Evolutionary conservation across 1,140 invertebrate genomes (phyloP).

Genomic region (Grapholita molesta): DNA sequence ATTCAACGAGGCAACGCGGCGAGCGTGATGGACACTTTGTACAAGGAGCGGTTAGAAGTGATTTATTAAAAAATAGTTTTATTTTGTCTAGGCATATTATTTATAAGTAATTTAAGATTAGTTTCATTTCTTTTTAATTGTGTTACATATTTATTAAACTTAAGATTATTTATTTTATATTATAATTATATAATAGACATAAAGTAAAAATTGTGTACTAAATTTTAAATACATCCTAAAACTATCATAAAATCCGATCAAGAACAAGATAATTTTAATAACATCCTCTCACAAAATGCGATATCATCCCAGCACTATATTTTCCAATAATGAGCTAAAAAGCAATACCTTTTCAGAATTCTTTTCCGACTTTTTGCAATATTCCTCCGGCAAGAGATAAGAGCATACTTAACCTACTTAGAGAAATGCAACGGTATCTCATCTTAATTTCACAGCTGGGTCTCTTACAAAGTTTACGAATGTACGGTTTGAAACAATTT

Average conservation of each 20-base stretch:
- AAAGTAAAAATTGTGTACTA: no score
- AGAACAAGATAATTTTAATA: not conserved
- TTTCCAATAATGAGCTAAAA: not conserved
- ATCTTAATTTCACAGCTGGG: not conserved
- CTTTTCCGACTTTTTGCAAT: not conserved
- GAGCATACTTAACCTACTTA: not conserved
- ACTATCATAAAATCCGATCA: not conserved
- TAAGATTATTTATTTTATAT: no score
- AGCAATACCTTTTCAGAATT: not conserved
- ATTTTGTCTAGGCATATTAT: no score
- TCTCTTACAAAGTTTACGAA: not conserved
- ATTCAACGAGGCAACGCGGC: no score
- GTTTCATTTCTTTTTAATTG: no score
- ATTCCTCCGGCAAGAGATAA: not conserved
- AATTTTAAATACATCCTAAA: not conserved
- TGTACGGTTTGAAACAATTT: not conserved
- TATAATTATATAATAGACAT: no score
- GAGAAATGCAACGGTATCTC: not conserved
- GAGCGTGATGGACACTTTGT: no score
- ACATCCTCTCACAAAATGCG: not conserved
- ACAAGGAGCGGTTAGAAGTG: no score
- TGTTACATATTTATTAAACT: no score
- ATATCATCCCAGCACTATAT: not conserved
- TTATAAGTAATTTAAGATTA: no score
- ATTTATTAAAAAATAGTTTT: no score